Evolutionary conservation across 2,888 invertebrate genomes (phyloP).

Genomic region (Limenitis camilla): DNA sequence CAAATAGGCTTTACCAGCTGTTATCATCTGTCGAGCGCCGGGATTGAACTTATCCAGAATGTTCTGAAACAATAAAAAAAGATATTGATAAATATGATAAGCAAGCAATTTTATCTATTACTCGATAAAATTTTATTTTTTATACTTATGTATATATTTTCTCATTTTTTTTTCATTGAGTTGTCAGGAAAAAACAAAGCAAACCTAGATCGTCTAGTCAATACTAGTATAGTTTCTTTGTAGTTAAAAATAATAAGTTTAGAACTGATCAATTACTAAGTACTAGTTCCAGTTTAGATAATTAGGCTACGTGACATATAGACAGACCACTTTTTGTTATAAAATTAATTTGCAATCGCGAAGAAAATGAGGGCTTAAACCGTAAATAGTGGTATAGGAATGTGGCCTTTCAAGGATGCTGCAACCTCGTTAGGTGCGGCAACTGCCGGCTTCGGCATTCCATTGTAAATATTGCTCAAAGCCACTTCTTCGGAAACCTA

Average conservation of each 20-base stretch:
- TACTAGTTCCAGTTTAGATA: too few species aligned
- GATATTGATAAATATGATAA: too few species aligned
- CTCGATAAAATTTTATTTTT: too few species aligned
- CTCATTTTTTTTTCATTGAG: too few species aligned
- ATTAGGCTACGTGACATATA: constrained; percentile 9
- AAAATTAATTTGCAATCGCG: constrained; percentile 25
- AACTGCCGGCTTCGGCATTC: constrained; percentile 52
- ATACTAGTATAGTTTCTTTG: too few species aligned
- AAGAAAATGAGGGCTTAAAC: constrained; percentile 55
- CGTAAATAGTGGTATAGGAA: constrained; percentile 64
- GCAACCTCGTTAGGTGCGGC: constrained; percentile 64
- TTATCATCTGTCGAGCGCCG: constrained; percentile 93
- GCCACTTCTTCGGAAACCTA: constrained; percentile 30
- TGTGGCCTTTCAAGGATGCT: constrained; percentile 73
- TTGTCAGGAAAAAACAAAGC: too few species aligned
- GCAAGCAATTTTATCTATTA: too few species aligned
- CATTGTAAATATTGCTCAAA: constrained; percentile 37
- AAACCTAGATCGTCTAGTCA: too few species aligned
- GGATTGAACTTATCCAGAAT: constrained; percentile 97
- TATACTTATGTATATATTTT: too few species aligned
- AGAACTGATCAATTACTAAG: too few species aligned
- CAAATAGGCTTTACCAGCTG: constrained; percentile 93
- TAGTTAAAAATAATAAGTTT: too few species aligned
- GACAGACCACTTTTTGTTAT: constrained; percentile 14
- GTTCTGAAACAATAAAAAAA: constrained; percentile 82